These are phyloP conservation scores for Drosophila heteroneura DNA, from an alignment of 2,888 invertebrate species.

Conservation along the genomic window DNA sequence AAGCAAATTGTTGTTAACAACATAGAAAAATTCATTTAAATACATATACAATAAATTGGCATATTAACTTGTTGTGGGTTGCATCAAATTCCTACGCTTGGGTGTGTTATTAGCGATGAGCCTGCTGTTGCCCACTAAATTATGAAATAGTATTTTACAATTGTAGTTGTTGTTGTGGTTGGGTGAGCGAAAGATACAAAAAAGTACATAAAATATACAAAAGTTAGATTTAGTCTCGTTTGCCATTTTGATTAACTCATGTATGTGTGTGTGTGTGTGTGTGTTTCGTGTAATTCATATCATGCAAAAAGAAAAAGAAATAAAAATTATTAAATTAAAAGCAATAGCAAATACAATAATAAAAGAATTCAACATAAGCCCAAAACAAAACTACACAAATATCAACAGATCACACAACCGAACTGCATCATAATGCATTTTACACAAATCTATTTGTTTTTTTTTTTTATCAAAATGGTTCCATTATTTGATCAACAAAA, in stretches of 20 bases:
- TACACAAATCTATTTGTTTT: slow-evolving; percentile 20
- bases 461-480: slow-evolving; percentile 17
- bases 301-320: slow-evolving; percentile 77
- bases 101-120: slow-evolving; percentile 83
- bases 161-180: slow-evolving; percentile 51
- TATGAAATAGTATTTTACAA: slow-evolving; percentile 57
- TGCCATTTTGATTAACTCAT: slow-evolving; percentile 45
- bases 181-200: slow-evolving; percentile 59
- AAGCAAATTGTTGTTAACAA: slow-evolving; percentile 47
- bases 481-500: slow-evolving; percentile 37
- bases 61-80: slow-evolving; percentile 84
- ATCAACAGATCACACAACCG: slow-evolving; percentile 39
- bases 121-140: slow-evolving; percentile 79
- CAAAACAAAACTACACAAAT: slow-evolving; percentile 32
- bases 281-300: slow-evolving; percentile 35
- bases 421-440: slow-evolving; percentile 34
- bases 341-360: slow-evolving; percentile 34
- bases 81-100: slow-evolving; percentile 83
- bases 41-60: slow-evolving; percentile 63
- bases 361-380: slow-evolving; percentile 24
- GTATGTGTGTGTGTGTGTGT: slow-evolving; percentile 25
- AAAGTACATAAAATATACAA: slow-evolving; percentile 61
- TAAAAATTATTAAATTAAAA: slow-evolving; percentile 53
- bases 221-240: slow-evolving; percentile 64
- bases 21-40: slow-evolving; percentile 17